Percentiles rank a stretch among this genome's conserved stretches.
phyloP scores from a whole-genome alignment of 2,113 vertebrate genomes.

The Romanogobio albipinnatus region DNA sequence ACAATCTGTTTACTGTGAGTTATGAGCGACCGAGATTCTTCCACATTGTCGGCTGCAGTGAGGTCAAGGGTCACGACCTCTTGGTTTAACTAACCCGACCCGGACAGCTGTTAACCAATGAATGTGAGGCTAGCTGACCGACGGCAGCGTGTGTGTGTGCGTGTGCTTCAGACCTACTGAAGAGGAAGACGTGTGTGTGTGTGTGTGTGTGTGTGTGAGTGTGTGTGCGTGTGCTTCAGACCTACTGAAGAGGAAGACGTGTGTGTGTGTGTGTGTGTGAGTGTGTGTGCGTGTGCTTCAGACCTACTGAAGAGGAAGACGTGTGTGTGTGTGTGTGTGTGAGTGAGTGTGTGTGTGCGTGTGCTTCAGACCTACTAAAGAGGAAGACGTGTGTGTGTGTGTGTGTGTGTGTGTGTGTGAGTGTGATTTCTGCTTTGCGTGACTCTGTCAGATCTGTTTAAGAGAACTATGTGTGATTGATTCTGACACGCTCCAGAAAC shows the following conservation, averaged over 20 bases:
- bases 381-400: constrained; percentile 1
- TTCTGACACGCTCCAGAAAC: constrained; percentile 9
- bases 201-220: too few species aligned
- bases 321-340: constrained; percentile 9
- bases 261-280: too few species aligned
- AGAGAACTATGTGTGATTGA: constrained; percentile 34
- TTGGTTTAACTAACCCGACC: constrained; percentile 32
- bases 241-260: too few species aligned
- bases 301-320: constrained; percentile 51
- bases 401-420: neutral
- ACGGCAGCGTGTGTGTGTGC: constrained; percentile 42
- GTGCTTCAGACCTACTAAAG: too few species aligned
- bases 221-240: too few species aligned
- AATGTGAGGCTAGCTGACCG: constrained; percentile 7
- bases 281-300: too few species aligned
- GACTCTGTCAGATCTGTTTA: constrained; percentile 26
- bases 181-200: too few species aligned
- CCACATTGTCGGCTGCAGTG: constrained; percentile 1
- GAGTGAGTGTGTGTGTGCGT: constrained; percentile 7
- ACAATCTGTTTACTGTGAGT: neutral
- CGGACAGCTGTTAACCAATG: constrained; percentile 32
- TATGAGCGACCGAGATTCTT: neutral
- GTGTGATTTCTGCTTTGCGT: neutral
- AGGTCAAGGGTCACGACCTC: constrained; percentile 23
- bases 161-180: too few species aligned